A percentile compares a stretch with the other conserved stretches of the same genome.
phyloP scores from a whole-genome alignment of 1,140 invertebrate genomes.

The Lepidostoma basale region DNA sequence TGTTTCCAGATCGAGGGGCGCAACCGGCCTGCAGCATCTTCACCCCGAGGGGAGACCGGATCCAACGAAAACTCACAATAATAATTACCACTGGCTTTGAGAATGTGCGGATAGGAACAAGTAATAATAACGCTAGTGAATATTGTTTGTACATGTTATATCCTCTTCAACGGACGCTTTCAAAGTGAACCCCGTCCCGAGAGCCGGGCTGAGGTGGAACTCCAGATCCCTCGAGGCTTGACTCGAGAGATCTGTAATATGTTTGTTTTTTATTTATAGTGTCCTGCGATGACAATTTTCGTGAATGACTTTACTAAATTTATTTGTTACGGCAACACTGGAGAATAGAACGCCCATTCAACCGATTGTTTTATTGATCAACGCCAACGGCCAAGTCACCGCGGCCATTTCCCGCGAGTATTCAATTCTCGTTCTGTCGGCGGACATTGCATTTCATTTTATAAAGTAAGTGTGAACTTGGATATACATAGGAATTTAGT shows the following conservation, averaged over 20 bases:
- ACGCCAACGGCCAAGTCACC: too few relatives aligned
- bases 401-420: too few relatives aligned
- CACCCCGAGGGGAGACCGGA: constrained; percentile 48
- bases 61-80: constrained; percentile 41
- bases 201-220: neutral
- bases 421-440: too few relatives aligned
- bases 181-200: constrained; percentile 13
- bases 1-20: too few relatives aligned
- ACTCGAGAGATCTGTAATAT: constrained; percentile 12
- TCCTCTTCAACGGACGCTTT: constrained; percentile 3
- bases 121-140: constrained; percentile 2
- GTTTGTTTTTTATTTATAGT: constrained; percentile 24
- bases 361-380: too few relatives aligned
- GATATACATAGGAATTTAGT: too few relatives aligned
- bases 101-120: neutral
- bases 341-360: neutral
- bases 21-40: too few relatives aligned
- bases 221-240: constrained; percentile 4
- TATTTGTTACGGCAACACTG: constrained; percentile 14
- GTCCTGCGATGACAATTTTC: constrained; percentile 7
- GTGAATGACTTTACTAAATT: constrained; percentile 11
- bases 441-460: too few relatives aligned
- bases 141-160: constrained; percentile 11
- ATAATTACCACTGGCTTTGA: constrained; percentile 2
- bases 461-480: too few relatives aligned